Base-by-base conservation (phyloP, 2,113 vertebrate species). In the Oreochromis tanganicae region DNA sequence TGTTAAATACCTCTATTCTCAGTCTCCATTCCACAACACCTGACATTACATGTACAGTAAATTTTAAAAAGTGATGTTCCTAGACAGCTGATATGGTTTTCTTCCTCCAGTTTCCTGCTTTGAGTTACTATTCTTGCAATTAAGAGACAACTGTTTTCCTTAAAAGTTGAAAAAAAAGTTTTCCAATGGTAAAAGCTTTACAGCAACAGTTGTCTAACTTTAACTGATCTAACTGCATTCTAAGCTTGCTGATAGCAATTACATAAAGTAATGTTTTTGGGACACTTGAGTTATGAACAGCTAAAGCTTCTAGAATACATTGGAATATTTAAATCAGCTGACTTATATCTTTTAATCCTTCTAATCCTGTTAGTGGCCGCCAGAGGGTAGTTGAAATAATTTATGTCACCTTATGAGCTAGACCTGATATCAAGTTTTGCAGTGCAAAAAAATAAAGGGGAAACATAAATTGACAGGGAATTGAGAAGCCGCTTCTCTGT, bases 331-430 rank as follows among this genome's bases (percentile, higher is more conserved):
- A 55, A 71, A 41, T 78, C 21, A 63, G 56, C 54, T 78, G 52
- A 61, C 56, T 88, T 92, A 89, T 90, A 91, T 95, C 34, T 68
- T 68, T 36, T 68, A 68, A 21, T 68, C 6, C 85, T 83, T 93
- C 32, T 89, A 89, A 92, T 93, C 88, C 89, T 89, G 82, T 90
- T 79, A 86, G 87, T 92, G 91, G 89, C 91, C 66, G 87, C 92
- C 91, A 93, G 87, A 80, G 66, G 82, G 34, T 71, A 78, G 81
- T 57, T 86, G 89, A 91, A 91, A 94, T 94, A 90, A 93, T 93
- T 91, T 80, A 94, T 92, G 80, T 85, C 79, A 78, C 46, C 46
- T 78, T 61, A 61, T 38, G 73, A 80, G 82, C 48, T 84, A 85
- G 88, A 87, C 85, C 82, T 48, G 80, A 82, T 83, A 91, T 59